These are phyloP conservation scores for Emys orbicularis DNA, from an alignment of 2,797 vertebrate genomes.

Conservation along the genomic window DNA sequence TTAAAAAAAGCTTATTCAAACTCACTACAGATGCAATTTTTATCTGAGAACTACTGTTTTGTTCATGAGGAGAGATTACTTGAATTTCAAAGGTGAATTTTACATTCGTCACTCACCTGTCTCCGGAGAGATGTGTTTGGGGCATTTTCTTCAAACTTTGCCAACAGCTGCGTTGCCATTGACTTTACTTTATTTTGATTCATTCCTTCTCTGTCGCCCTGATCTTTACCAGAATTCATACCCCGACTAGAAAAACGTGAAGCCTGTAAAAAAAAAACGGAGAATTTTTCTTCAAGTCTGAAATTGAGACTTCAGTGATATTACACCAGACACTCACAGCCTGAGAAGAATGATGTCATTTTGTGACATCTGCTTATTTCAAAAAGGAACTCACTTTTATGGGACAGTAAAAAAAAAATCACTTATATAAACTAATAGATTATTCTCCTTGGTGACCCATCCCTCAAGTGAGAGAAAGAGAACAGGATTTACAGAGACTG, in stretches of 20 bases:
- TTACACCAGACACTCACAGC: neutral
- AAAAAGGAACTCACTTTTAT: neutral
- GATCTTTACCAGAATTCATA: slow-evolving; percentile 73
- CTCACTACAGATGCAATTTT: neutral
- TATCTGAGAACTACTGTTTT: neutral
- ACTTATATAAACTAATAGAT: neutral
- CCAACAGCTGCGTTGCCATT: slow-evolving; percentile 93
- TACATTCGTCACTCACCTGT: slow-evolving; percentile 83
- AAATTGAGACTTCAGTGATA: neutral
- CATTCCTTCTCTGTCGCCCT: slow-evolving; percentile 80
- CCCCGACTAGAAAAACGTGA: slow-evolving; percentile 83
- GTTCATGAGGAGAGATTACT: neutral
- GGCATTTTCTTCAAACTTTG: slow-evolving; percentile 94
- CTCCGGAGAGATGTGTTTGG: slow-evolving; percentile 81
- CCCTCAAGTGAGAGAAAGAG: neutral
- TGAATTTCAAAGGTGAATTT: neutral
- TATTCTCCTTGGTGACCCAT: neutral
- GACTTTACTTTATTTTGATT: slow-evolving; percentile 94
- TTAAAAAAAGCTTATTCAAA: neutral
- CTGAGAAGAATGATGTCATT: neutral
- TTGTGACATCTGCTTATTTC: neutral
- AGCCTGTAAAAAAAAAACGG: slow-evolving; percentile 76
- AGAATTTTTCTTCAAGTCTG: neutral
- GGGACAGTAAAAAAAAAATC: slow-evolving; percentile 3
- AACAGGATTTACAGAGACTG: neutral